Percentiles rank a stretch among this genome's conserved stretches.
Evolutionary conservation across 2,113 vertebrate genomes (phyloP).

Genomic region (Centropristis striata): DNA sequence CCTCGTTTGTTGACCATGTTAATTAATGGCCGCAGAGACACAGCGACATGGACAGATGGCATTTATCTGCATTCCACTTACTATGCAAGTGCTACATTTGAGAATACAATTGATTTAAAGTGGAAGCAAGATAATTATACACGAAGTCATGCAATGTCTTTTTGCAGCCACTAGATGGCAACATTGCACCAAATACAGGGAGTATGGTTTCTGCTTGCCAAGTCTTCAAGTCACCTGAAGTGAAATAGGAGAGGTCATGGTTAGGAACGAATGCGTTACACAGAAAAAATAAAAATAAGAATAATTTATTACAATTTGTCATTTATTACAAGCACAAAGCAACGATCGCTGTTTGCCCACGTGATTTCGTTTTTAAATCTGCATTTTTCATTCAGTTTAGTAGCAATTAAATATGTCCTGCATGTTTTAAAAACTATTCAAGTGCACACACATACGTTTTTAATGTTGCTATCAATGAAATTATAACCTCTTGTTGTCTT

Average conservation of each 20-base stretch:
- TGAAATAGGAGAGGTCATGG: conserved; percentile 20
- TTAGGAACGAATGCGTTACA: not conserved
- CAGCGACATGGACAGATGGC: conserved; percentile 42
- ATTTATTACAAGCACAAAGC: not conserved
- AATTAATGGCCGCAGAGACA: conserved; percentile 36
- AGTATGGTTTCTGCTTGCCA: fast-evolving
- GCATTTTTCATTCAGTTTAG: not conserved
- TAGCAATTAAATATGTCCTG: not conserved
- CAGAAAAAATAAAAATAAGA: not conserved
- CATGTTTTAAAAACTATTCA: not conserved
- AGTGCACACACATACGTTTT: not conserved
- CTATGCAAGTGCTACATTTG: conserved; percentile 16
- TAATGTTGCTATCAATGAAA: conserved; percentile 21
- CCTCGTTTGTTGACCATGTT: conserved; percentile 47
- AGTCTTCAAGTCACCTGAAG: conserved; percentile 2
- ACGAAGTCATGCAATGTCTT: conserved; percentile 10
- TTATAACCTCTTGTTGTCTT: conserved; percentile 10
- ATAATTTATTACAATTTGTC: fast-evolving
- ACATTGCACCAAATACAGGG: conserved; percentile 51
- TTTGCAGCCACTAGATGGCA: conserved; percentile 69
- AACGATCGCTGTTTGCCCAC: not conserved
- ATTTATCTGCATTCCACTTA: conserved; percentile 32
- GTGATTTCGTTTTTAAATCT: not conserved
- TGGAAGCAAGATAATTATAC: not conserved
- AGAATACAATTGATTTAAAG: conserved; percentile 2